Evolutionary conservation across 2,888 invertebrate genomes (phyloP).

Genomic region (Morinoia aosen): DNA sequence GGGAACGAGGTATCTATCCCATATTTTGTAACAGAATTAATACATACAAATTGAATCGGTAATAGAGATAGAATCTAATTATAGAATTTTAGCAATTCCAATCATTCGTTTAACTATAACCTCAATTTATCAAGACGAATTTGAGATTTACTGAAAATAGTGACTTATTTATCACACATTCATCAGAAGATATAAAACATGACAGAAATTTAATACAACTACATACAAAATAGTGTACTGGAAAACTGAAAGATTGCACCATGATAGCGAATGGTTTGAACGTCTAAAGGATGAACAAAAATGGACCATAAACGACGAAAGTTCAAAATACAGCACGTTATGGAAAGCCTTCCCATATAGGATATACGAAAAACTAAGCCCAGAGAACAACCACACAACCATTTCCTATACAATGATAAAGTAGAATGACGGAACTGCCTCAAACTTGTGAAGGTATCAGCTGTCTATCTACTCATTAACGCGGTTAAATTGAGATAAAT

Average conservation of each 20-base stretch:
- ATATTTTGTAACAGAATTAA: too few relatives aligned
- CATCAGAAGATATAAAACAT: neutral
- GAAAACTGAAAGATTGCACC: too few relatives aligned
- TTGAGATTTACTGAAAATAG: neutral
- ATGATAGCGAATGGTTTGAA: neutral
- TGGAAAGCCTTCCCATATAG: neutral
- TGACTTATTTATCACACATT: neutral
- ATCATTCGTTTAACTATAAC: neutral
- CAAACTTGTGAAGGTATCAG: neutral
- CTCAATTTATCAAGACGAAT: neutral
- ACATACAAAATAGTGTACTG: neutral
- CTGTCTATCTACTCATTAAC: too few relatives aligned
- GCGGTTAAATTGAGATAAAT: neutral
- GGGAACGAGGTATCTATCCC: too few relatives aligned
- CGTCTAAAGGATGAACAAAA: neutral
- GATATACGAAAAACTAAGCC: neutral
- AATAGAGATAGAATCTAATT: neutral
- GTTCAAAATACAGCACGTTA: neutral
- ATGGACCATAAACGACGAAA: neutral
- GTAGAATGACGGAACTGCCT: neutral
- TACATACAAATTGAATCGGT: neutral
- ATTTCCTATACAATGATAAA: neutral
- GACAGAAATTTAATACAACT: neutral
- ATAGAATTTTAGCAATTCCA: neutral
- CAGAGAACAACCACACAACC: neutral